Base-by-base conservation (phyloP, 37 sponge, comb jelly and placozoan species). In the Oscarella lobularis region DNA sequence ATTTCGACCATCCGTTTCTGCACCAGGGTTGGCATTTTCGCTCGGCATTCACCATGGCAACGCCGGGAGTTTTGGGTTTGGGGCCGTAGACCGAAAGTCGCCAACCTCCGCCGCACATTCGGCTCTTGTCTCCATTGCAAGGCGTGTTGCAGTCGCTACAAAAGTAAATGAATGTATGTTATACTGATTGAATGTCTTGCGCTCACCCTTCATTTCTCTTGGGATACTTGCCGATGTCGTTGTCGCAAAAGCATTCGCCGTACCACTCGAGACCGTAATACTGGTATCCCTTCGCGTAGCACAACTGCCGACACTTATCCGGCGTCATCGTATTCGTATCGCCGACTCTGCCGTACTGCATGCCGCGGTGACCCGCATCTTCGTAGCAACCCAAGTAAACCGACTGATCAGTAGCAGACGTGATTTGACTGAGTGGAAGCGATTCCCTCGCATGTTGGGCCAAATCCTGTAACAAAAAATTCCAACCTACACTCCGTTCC, bases 131-230 rank as follows among this genome's bases (percentile, higher is more conserved):
- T 5, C 71, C 71, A 35, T 68, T 20, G 31, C 71, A 68, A 5
- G 6, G 6, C 5, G 29, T 4, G 71, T 68, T 68, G 71, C 71
- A 68, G 71, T 68, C 71, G 71, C 71, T 68, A 68, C 71, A 68
- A 30, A 68, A 14, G 33, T 5, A 14, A 68, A 29, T 68, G 31
- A 20, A 27, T 48, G 9, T 20, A 48, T 20, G 60, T 27, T 9
- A 48, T 27, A 48, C 20, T 27, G 60, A 48, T 20, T 27, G n/a
- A n/a, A n/a, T n/a, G n/a, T n/a, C 60, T 9, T 68, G 33, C 6
- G 33, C 31, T 68, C 33, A 68, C 71, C 71, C 71, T 4, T 68
- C 71, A 14, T 32, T 4, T 68, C 33, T 68, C 33, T 35, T 68
- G 29, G 71, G 31, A 14, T 29, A 68, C 35, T 5, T 35, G 6